Percentiles rank a stretch among this genome's conserved stretches.
Evolutionary conservation across 2,113 vertebrate species (phyloP).

Genomic region (Promerops cafer): DNA sequence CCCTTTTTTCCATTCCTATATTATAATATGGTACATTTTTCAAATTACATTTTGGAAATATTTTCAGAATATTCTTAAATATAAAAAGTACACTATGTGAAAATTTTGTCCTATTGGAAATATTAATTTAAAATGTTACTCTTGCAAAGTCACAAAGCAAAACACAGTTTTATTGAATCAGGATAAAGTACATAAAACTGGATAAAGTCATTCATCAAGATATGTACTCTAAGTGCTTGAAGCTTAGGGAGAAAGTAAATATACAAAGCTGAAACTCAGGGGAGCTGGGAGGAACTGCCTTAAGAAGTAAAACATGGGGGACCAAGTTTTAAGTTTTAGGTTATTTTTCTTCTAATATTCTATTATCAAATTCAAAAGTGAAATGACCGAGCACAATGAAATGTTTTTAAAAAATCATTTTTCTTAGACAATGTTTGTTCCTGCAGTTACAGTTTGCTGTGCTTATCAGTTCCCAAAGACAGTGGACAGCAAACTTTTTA

Average conservation of each 20-base stretch:
- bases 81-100: background rate
- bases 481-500: background rate
- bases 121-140: background rate
- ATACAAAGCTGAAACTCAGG: background rate
- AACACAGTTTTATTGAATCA: background rate
- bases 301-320: background rate
- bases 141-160: background rate
- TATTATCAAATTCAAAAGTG: background rate
- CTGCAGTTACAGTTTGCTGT: background rate
- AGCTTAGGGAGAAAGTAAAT: background rate
- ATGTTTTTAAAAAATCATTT: background rate
- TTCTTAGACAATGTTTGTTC: background rate
- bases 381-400: background rate
- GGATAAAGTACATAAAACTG: background rate
- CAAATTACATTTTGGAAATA: background rate
- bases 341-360: background rate
- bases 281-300: background rate
- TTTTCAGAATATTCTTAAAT: background rate
- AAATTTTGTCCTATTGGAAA: background rate
- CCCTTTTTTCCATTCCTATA: background rate
- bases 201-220: background rate
- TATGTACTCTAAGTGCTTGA: background rate
- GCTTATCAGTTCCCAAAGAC: background rate
- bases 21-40: background rate
- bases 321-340: background rate